These are phyloP conservation scores for Corythornis madagascariensis DNA, from an alignment of 2,113 vertebrate genomes.

Conservation along the genomic window DNA sequence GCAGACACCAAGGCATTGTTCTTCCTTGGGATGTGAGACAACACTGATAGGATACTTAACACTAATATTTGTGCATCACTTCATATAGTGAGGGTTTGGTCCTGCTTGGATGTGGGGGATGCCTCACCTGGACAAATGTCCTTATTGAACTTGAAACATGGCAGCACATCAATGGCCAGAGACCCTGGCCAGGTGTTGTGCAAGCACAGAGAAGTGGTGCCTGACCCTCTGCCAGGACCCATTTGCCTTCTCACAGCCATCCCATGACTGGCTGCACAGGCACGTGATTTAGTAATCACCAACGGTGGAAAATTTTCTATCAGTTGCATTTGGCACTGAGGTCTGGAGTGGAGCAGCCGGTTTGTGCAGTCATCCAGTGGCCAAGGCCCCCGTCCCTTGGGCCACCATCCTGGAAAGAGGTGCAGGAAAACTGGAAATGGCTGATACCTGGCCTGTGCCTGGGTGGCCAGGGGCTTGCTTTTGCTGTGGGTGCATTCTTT, in stretches of 20 bases:
- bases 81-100: background rate
- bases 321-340: background rate
- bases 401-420: background rate
- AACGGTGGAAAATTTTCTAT: background rate
- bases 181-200: rapidly evolving
- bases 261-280: background rate
- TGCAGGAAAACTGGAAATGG: background rate
- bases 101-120: background rate
- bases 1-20: background rate
- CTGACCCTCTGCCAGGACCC: background rate
- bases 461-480: background rate
- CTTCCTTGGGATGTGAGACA: background rate
- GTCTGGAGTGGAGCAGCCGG: background rate
- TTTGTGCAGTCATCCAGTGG: background rate
- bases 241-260: background rate
- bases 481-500: rapidly evolving
- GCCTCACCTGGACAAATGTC: background rate
- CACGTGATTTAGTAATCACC: background rate
- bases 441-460: background rate
- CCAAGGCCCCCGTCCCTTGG: rapidly evolving
- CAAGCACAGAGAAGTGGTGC: background rate
- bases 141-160: background rate
- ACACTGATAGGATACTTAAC: background rate
- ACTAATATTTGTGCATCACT: background rate
- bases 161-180: rapidly evolving